Evolutionary conservation across 2,888 invertebrate species (phyloP).

Genomic region (Flexamia atlantica): DNA sequence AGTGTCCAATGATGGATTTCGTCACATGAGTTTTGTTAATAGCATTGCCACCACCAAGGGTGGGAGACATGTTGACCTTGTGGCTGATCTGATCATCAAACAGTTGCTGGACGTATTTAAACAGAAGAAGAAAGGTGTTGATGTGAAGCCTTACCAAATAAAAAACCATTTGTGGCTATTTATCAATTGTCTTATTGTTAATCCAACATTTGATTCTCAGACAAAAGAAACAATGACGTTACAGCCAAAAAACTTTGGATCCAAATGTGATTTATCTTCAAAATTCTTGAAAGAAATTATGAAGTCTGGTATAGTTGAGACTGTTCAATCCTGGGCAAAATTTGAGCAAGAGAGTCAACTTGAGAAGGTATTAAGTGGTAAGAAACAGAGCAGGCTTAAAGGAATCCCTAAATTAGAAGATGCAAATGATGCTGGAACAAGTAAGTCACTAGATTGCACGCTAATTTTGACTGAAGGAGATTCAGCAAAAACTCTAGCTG

Average conservation of each 20-base stretch:
- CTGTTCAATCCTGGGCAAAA: conserved; percentile 96
- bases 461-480: conserved; percentile 99
- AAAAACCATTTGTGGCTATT: conserved; percentile 99
- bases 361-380: conserved; percentile 89
- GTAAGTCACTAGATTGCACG: conserved; percentile 93
- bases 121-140: conserved; percentile 95
- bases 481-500: conserved; percentile 98
- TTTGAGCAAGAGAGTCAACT: conserved; percentile 95
- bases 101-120: conserved; percentile 93
- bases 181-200: conserved; percentile 97
- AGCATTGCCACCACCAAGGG: conserved; percentile 99
- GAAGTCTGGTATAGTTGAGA: conserved; percentile 95
- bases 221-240: conserved; percentile 99
- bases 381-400: conserved; percentile 93
- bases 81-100: conserved; percentile 92
- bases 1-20: conserved; percentile 91
- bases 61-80: conserved; percentile 97
- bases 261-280: conserved; percentile 91
- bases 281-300: conserved; percentile 88
- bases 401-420: conserved; percentile 97
- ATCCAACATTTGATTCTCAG: conserved; percentile 99
- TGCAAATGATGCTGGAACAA: conserved; percentile 97
- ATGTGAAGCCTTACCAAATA: conserved; percentile 95
- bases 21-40: conserved; percentile 99
- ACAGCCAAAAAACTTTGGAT: conserved; percentile 96